phyloP scores from a whole-genome alignment of 1,140 invertebrate species.

The Pristionchus pacificus region DNA sequence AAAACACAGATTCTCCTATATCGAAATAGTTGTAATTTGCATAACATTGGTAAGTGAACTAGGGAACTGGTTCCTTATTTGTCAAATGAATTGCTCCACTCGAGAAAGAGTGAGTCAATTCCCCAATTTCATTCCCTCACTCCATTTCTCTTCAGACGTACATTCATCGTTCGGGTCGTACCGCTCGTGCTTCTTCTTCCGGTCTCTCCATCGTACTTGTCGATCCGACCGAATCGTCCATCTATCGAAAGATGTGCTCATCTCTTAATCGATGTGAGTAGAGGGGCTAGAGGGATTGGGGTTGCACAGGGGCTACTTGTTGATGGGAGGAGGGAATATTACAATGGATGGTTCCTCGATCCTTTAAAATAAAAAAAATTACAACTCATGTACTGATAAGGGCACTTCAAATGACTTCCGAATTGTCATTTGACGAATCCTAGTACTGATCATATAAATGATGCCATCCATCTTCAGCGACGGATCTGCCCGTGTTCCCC shows the following conservation, averaged over 20 bases:
- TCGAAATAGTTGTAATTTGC: background rate
- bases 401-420: background rate
- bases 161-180: conserved; percentile 90
- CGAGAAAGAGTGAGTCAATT: background rate
- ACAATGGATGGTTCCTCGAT: background rate
- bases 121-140: background rate
- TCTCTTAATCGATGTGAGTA: conserved; percentile 72
- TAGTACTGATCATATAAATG: background rate
- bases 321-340: too few relatives aligned
- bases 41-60: too few relatives aligned
- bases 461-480: conserved; percentile 62
- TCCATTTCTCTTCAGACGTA: conserved; percentile 68
- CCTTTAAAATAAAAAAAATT: background rate
- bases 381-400: background rate
- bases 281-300: too few relatives aligned
- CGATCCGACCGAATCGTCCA: conserved; percentile 76
- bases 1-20: background rate
- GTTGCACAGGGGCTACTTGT: too few relatives aligned
- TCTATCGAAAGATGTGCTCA: conserved; percentile 76
- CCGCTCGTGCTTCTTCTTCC: conserved; percentile 79
- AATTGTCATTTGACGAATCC: background rate
- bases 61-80: too few relatives aligned
- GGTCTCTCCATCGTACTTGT: conserved; percentile 87
- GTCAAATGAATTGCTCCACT: too few relatives aligned
- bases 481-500: conserved; percentile 78